These are phyloP conservation scores for Bujurquina vittata DNA, from an alignment of 2,113 vertebrate species.

Conservation along the genomic window DNA sequence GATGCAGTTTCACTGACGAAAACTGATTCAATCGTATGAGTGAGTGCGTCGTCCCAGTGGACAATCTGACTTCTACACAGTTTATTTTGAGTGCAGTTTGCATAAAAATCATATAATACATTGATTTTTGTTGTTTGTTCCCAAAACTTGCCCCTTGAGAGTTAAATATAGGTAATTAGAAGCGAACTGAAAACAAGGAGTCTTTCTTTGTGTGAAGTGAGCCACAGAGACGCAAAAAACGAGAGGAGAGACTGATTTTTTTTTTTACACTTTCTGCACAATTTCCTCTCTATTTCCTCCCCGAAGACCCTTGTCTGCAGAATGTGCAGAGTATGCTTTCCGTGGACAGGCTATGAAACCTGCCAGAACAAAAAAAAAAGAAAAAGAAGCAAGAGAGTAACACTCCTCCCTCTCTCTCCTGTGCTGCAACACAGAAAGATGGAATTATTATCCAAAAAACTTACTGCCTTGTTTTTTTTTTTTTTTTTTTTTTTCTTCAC, in stretches of 20 bases:
- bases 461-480: slow-evolving; percentile 64
- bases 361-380: slow-evolving; percentile 69
- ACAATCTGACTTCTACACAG: not conserved
- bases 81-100: not conserved
- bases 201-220: slow-evolving; percentile 70
- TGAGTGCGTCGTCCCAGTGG: not conserved
- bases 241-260: slow-evolving; percentile 71
- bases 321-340: slow-evolving; percentile 85
- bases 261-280: slow-evolving; percentile 84
- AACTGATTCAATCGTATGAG: not conserved
- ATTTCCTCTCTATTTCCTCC: slow-evolving; percentile 87
- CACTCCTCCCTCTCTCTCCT: slow-evolving; percentile 39
- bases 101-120: not conserved
- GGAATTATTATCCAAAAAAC: slow-evolving; percentile 79
- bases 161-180: slow-evolving; percentile 47
- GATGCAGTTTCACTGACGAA: not conserved
- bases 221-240: slow-evolving; percentile 52
- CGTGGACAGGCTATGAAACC: slow-evolving; percentile 74
- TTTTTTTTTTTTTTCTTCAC: slow-evolving; percentile 41
- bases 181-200: slow-evolving; percentile 65
- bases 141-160: slow-evolving; percentile 13
- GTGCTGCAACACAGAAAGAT: slow-evolving; percentile 66
- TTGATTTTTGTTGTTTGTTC: slow-evolving; percentile 12
- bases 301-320: slow-evolving; percentile 82
- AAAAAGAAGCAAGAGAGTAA: slow-evolving; percentile 22